A percentile compares a stretch with the other conserved stretches of the same genome.
These are phyloP conservation scores for Coregonus suidteri DNA, from an alignment of 2,797 vertebrate genomes.

Conservation along the genomic window DNA sequence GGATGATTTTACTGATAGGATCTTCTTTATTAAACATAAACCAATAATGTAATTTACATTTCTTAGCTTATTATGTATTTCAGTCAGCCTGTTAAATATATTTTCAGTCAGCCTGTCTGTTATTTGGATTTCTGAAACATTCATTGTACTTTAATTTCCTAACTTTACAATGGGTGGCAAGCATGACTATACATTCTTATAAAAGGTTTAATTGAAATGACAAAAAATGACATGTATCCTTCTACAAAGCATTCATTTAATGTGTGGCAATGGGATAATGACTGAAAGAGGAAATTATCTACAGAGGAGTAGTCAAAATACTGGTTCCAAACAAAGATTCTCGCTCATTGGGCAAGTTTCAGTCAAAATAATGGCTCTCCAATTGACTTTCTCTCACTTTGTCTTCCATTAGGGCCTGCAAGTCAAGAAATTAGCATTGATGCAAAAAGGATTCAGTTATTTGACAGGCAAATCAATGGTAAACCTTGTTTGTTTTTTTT, in stretches of 20 bases:
- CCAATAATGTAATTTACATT: background rate
- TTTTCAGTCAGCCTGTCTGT: slow-evolving; percentile 10
- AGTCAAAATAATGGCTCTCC: slow-evolving; percentile 46
- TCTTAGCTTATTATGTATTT: background rate
- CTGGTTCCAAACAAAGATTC: background rate
- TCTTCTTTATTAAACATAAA: background rate
- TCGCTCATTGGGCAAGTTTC: background rate
- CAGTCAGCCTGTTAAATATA: slow-evolving; percentile 12
- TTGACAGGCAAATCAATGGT: slow-evolving; percentile 76
- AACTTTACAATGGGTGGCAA: background rate
- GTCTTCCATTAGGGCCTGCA: slow-evolving; percentile 64
- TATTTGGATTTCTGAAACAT: background rate
- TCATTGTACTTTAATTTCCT: background rate
- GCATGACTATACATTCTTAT: slow-evolving; percentile 44
- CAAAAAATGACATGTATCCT: too few species aligned
- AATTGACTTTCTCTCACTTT: slow-evolving; percentile 71
- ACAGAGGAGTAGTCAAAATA: background rate
- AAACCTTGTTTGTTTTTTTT: slow-evolving; percentile 69
- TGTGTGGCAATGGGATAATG: background rate
- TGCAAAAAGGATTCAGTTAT: slow-evolving; percentile 72
- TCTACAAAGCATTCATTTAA: background rate
- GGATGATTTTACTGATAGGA: background rate
- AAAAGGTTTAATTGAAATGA: slow-evolving; percentile 33
- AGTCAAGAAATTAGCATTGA: slow-evolving; percentile 73
- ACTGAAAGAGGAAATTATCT: background rate